Base-by-base conservation (phyloP, 2,797 vertebrate genomes). In the Uromys caudimaculatus region DNA sequence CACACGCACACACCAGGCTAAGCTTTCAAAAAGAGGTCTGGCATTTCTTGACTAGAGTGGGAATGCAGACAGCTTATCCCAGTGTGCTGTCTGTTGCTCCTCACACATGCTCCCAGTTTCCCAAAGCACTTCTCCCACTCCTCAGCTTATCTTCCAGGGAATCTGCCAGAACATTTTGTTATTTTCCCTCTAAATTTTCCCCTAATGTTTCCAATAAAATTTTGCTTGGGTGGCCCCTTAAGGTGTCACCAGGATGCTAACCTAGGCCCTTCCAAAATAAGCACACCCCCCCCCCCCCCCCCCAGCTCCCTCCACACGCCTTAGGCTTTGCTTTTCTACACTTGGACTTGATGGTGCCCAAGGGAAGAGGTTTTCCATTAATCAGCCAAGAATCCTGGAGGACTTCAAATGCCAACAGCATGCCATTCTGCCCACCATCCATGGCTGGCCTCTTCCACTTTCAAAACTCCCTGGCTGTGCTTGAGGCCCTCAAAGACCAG, bases 101-200 rank as follows among this genome's bases (percentile, higher is more conserved):
- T 6, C 35, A 10, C 0, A 14, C 17, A 32, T 35, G 60, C 54
- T 76, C 0, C 44, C 27, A 4, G 0, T 58, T 50, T 32, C 84
- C 54, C 52, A 29, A 6, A 64, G 44, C 58, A 32, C 58, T 29
- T 17, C 23, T 1, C 38, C 52, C 17, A 9, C 24, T 58, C 76
- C 76, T 93, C 86, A 64, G 71, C 88, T 95, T 62, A 47, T 67
- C 82, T 82, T 73, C 73, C 32, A 35, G 54, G 90, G 79, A 76
- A 62, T 87, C 84, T 93, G 69, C 54, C 88, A 85, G 60, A 79
- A 86, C 58, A 27, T 84, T 88, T 93, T 84, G 38, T 71, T 92
- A 58, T 75, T 92, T 97, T 56, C 69, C n/a, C 91, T 92, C 81
- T 64, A 84, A n/a, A 93, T 35, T 78, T 94, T 92, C 52, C 81